Base-by-base conservation (phyloP, 2,113 vertebrate species). In the Pelodiscus sinensis region DNA sequence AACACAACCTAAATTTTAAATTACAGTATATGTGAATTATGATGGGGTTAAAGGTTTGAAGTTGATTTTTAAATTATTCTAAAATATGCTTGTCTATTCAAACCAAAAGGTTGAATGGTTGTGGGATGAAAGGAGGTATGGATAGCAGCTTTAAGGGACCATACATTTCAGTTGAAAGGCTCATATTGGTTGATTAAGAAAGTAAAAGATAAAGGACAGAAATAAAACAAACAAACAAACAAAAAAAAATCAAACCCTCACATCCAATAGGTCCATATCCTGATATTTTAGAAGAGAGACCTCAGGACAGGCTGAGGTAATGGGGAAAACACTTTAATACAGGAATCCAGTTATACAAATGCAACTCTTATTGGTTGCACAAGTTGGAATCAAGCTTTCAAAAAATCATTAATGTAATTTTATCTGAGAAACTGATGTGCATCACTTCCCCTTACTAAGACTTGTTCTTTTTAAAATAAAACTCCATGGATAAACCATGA, bases 151-250 rank as follows among this genome's bases (percentile, higher is more conserved):
- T 68, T 14, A 68, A n/a, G n/a, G 65, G 65, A 35, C 4, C 18
- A 16, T 71, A 71, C 14, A 21, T 15, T 71, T 68, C 65, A 68
- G 65, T 19, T 71, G n/a, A n/a, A 71, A 21, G 62, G n/a, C 35
- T 71, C 4, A 21, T 35, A 71, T 31, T 71, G 9, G 16, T 71
- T 71, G 65, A 16, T 71, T 71, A 71, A 71, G n/a, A 35, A 68
- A n/a, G n/a, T 18, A 68, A 68, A 16, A 16, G 65, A 19, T 35
- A 35, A 68, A 71, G 31, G n/a, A 71, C 65, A 21, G 31, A 35
- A 35, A 68, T 18, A 16, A 18, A 10, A 3, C 14, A 3, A 1
- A 8, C 21, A 71, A 71, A 35, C 8, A 3, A 1, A 8, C 21
- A 71, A 71, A 35, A 4, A 5, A 44, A 44, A 44, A 44, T 44